Base-by-base conservation (phyloP, 2,113 vertebrate genomes). In the Petroica traversi region DNA sequence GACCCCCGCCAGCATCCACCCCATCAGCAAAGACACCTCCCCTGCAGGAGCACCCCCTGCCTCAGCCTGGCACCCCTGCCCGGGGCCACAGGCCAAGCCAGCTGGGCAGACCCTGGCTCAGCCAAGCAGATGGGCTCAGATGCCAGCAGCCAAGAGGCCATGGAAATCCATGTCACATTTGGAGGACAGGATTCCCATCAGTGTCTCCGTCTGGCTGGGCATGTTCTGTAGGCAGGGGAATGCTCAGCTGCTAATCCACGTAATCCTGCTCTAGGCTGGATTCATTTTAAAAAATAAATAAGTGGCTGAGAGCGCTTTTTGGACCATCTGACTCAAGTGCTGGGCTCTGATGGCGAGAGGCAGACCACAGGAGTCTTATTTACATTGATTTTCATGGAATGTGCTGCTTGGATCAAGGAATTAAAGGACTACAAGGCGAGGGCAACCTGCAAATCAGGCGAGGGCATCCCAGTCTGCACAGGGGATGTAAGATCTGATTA, bases 211-310 rank as follows among this genome's bases (percentile, higher is more conserved):
- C 88, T 81, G 92, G 75, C 77, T 69, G 93, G 85, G 46, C 49
- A 8, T 28, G 88, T 69, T 93, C 61, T 6, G 25, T 19, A 94
- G 95, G 85, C 92, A 95, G 51, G 87, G 88, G 94, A 92, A 74
- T 55, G 87, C 85, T 95, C 92, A 8, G 74, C 84, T 89, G 93
- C 77, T 97, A 95, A 95, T 96, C 93, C 94, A 62, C 18, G 2
- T 93, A 94, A 96, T 96, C 93, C 93, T 85, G 93, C 85, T 94
- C 67, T 51, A 64, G 94, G 89, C 95, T 91, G 93, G 89, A 64
- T 75, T 85, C 66, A 4, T 75, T 96, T 85, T 25, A 77, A 89
- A 91, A 91, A 94, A 92, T 93, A 94, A 96, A 84, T 89, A 91
- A 95, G 58, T 91, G 77, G 55, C 91, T 93, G 80, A 91, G 64